Conservation (phyloP, 2,888 invertebrate genomes). For the Amblyteles armatorius region DNA sequence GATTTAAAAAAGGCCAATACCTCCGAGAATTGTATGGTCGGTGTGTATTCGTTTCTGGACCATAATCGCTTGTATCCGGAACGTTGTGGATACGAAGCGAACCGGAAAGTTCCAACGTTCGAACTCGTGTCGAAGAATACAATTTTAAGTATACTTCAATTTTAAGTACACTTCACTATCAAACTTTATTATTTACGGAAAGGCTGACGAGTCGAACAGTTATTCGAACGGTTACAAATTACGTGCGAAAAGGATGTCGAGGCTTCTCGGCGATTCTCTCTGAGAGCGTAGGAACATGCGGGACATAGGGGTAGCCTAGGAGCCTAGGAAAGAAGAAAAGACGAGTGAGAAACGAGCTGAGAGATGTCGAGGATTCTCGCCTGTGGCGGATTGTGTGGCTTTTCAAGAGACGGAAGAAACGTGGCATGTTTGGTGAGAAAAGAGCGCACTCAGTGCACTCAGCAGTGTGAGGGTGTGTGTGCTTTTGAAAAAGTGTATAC, state of each 20-base stretch:
- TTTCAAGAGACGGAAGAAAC: constrained; percentile 42
- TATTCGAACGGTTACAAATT: constrained; percentile 50
- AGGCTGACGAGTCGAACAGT: not conserved
- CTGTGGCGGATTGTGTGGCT: constrained; percentile 34
- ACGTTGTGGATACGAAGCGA: constrained; percentile 1
- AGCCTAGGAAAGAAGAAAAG: not conserved
- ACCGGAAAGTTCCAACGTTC: not conserved
- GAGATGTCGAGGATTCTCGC: constrained; percentile 49
- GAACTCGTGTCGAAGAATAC: not conserved
- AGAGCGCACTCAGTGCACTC: constrained; percentile 59
- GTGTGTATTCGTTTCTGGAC: constrained; percentile 27
- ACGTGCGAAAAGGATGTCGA: constrained; percentile 42
- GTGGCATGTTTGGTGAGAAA: constrained; percentile 47
- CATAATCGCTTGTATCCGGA: not conserved
- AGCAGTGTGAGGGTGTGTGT: not conserved
- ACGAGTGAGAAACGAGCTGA: constrained; percentile 45
- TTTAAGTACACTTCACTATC: not conserved
- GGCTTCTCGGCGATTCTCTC: constrained; percentile 21
- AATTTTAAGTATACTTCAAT: no score
- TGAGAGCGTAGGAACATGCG: not conserved
- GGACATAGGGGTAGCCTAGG: not conserved
- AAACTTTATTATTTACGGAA: not conserved
- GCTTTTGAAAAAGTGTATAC: constrained; percentile 19
- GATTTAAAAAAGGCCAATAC: constrained; percentile 38
- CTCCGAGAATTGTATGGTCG: constrained; percentile 1